Evolutionary conservation across 1,140 invertebrate species (phyloP).

Genomic region (Neuroterus valhalla): DNA sequence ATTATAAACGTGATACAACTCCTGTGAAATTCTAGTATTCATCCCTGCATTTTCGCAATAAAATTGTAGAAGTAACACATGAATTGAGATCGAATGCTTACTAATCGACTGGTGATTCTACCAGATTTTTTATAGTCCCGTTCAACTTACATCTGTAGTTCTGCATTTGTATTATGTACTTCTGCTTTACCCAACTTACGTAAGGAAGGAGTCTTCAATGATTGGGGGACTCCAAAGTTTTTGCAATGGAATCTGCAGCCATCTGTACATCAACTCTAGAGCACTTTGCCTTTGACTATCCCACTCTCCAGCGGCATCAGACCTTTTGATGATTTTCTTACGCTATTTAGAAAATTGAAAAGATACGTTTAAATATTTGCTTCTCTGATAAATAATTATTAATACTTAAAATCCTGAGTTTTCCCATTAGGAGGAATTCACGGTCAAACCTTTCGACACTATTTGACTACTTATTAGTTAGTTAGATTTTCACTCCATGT

Average conservation of each 20-base stretch:
- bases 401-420: too few species aligned
- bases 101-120: too few species aligned
- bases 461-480: too few species aligned
- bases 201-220: conserved; percentile 89
- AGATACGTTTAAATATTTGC: not conserved
- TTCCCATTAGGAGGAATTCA: too few species aligned
- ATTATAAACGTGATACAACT: conserved; percentile 27
- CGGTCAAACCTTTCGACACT: too few species aligned
- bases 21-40: too few species aligned
- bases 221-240: conserved; percentile 88
- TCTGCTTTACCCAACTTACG: conserved; percentile 74
- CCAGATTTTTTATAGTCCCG: too few species aligned
- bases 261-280: conserved; percentile 79
- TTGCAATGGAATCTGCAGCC: conserved; percentile 82
- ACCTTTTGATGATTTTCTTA: conserved; percentile 61
- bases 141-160: too few species aligned
- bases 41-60: too few species aligned
- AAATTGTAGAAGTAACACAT: too few species aligned
- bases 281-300: conserved; percentile 77
- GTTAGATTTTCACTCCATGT: too few species aligned
- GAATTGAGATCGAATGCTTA: too few species aligned
- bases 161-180: conserved; percentile 1
- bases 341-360: conserved; percentile 48
- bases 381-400: not conserved
- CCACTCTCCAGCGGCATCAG: conserved; percentile 76